A percentile compares a stretch with the other conserved stretches of the same genome.
Evolutionary conservation across 2,888 invertebrate species (phyloP).

Genomic region (Cacoxenus indagator): DNA sequence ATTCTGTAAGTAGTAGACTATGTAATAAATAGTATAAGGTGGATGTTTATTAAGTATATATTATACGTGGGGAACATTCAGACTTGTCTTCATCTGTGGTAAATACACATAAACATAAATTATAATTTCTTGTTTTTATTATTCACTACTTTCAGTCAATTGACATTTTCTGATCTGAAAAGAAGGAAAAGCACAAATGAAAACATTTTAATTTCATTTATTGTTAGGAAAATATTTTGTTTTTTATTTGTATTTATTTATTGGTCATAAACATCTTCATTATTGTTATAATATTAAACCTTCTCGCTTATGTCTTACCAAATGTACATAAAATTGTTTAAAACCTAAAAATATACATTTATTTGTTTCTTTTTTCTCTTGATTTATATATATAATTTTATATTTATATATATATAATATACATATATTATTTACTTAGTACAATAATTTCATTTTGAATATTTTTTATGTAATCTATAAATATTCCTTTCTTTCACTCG

Average conservation of each 20-base stretch:
- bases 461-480: constrained; percentile 49
- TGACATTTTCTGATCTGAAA: too few relatives aligned
- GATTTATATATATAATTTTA: constrained; percentile 21
- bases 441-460: constrained; percentile 23
- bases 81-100: too few relatives aligned
- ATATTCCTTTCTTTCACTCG: constrained; percentile 42
- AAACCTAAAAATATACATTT: constrained; percentile 42
- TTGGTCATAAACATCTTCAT: constrained; percentile 31
- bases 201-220: constrained; percentile 18
- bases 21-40: too few relatives aligned
- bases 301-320: constrained; percentile 42
- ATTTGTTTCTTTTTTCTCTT: too few relatives aligned
- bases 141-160: too few relatives aligned
- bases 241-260: constrained; percentile 42
- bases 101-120: too few relatives aligned
- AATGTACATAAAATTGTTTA: constrained; percentile 45
- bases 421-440: constrained; percentile 16
- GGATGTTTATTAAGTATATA: too few relatives aligned
- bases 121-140: too few relatives aligned
- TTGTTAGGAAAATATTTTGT: constrained; percentile 49
- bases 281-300: constrained; percentile 36
- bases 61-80: too few relatives aligned
- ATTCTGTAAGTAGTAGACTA: too few relatives aligned
- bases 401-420: constrained; percentile 16
- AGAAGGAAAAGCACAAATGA: not conserved